phyloP scores from a whole-genome alignment of 2,888 invertebrate species.

The Oxycera nigricornis region DNA sequence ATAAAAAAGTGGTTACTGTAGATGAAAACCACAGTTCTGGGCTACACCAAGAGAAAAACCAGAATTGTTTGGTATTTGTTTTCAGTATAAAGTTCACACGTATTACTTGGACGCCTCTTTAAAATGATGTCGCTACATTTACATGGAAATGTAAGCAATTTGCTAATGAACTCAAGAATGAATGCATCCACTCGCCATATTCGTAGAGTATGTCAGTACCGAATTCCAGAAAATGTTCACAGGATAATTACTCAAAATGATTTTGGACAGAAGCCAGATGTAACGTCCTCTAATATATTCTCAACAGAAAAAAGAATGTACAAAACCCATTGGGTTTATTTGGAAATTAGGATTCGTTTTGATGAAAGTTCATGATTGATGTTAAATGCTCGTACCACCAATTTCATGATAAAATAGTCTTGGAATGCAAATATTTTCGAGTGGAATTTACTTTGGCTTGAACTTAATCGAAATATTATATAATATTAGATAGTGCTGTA shows the following conservation, averaged over 20 bases:
- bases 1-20: not conserved
- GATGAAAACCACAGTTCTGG: not conserved
- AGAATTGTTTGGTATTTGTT: not conserved
- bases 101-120: not conserved
- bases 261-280: not conserved
- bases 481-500: no score
- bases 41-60: not conserved
- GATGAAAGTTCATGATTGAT: no score
- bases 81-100: not conserved
- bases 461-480: no score
- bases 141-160: slow-evolving; percentile 40
- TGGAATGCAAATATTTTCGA: no score
- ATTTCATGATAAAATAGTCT: no score
- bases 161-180: slow-evolving; percentile 31
- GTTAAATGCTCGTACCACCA: no score
- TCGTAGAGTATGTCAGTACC: not conserved
- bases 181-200: not conserved
- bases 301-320: no score
- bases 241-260: slow-evolving; percentile 16
- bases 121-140: not conserved
- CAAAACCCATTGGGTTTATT: no score
- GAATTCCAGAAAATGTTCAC: not conserved
- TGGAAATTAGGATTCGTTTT: no score
- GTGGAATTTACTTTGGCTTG: no score
- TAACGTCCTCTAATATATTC: not conserved